Evolutionary conservation across 53 echinoderm and acorn worm genomes (phyloP), one percentile per base, ranked within the genome.

Genomic region (Luidia sarsii): DNA sequence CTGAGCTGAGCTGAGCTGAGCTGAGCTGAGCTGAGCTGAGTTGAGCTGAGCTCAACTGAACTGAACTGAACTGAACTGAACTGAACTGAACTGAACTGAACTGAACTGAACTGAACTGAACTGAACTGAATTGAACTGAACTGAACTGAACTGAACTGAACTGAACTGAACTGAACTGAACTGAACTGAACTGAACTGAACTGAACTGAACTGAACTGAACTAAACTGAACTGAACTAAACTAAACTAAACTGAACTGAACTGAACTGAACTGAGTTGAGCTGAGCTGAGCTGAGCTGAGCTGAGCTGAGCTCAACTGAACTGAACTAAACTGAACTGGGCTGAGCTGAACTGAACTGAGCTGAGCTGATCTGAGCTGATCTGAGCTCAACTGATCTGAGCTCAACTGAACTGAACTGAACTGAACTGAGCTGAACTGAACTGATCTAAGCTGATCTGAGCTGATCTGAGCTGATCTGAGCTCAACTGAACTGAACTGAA

Each of bases 311-410:
- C 24, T 48, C 25, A 57, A 57, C 57, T 57, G 57, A 57, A 57
- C 57, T 57, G 57, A 57, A 57, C 57, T 57, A 29, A 57, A 57
- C 57, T 57, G 57, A 57, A 57, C 57, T 25, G 27, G 28, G 28
- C 57, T 57, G 57, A 57, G 28, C 57, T 25, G 23, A 57, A 57
- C 57, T 57, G 57, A 57, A 57, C 57, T 57, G 28, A 57, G 28
- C 57, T 57, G 28, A 57, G 28, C 24, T 11, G 14, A 59, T 30
- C 10, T 4, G 59, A 25, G 29, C 59, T 59, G 59, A 18, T 22
- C 55, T 4, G 2, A 52, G 16, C 52, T 4, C 30, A 25, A 28
- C 31, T 30, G 59, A 18, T 22, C 55, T 1, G 2, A 18, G 5
- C 52, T 9, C 3, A 37, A 66, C 21, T 34, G 37, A 21, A 36